Percentiles rank a stretch among this genome's conserved stretches.
Conservation (phyloP, 2,113 vertebrate species). For the Ariopsis seemanni region DNA sequence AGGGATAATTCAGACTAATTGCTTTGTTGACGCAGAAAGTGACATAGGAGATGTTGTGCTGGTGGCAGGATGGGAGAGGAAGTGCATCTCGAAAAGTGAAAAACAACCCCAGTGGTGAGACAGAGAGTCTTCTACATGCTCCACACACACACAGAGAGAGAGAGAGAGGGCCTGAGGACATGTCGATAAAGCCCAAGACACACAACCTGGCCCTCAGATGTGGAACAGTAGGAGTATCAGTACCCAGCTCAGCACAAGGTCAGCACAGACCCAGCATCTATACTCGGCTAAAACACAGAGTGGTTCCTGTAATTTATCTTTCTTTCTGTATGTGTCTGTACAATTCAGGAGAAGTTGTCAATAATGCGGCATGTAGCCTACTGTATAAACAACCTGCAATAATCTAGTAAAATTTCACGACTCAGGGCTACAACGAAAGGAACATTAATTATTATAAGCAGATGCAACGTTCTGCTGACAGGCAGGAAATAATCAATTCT, state of each 20-base stretch:
- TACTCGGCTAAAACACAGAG: constrained; percentile 27
- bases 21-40: constrained; percentile 38
- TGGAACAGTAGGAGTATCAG: constrained; percentile 6
- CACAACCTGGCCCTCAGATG: constrained; percentile 40
- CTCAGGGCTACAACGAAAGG: not conserved
- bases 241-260: constrained; percentile 38
- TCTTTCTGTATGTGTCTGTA: not conserved
- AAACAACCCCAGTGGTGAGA: constrained; percentile 45
- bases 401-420: not conserved
- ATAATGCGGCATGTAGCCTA: not conserved
- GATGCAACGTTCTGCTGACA: constrained; percentile 14
- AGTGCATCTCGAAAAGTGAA: constrained; percentile 46
- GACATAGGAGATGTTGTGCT: constrained; percentile 33
- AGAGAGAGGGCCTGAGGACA: constrained; percentile 7
- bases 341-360: not conserved
- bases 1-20: constrained; percentile 38
- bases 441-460: constrained; percentile 18
- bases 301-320: constrained; percentile 46
- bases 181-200: constrained; percentile 54
- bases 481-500: constrained; percentile 1
- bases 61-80: constrained; percentile 30
- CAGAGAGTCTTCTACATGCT: constrained; percentile 38
- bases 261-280: constrained; percentile 36
- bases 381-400: not conserved
- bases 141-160: constrained; percentile 29